Evolutionary conservation across 2,113 vertebrate species (phyloP).

Genomic region (Oreochromis spilurus): DNA sequence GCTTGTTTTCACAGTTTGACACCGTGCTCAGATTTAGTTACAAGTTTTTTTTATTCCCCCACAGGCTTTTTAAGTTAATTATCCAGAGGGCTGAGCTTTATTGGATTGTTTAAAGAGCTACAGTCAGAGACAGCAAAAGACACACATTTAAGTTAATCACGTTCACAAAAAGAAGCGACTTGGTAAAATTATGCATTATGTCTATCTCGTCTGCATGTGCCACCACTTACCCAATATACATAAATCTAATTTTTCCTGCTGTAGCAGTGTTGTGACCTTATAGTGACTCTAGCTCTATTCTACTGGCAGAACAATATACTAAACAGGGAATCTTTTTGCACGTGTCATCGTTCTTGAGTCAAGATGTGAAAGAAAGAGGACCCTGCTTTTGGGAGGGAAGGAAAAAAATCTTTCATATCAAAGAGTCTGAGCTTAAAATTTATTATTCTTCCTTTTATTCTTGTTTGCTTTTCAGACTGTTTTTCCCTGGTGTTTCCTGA

Average conservation of each 20-base stretch:
- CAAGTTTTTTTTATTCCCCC: conserved; percentile 50
- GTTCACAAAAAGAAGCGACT: conserved; percentile 24
- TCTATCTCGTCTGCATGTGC: conserved; percentile 26
- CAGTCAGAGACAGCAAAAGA: neutral
- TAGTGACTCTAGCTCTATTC: neutral
- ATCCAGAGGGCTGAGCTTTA: conserved; percentile 36
- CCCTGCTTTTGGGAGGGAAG: neutral
- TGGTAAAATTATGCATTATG: conserved; percentile 39
- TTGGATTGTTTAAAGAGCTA: conserved; percentile 37
- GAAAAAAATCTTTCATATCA: conserved; percentile 27
- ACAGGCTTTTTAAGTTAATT: conserved; percentile 58
- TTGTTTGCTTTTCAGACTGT: conserved; percentile 47
- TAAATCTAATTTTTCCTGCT: conserved; percentile 21
- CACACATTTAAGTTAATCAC: conserved; percentile 28
- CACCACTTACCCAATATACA: conserved; percentile 42
- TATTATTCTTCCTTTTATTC: conserved; percentile 54
- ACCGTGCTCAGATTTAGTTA: conserved; percentile 54
- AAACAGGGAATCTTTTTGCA: neutral
- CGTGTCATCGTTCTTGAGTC: neutral
- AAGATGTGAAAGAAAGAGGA: neutral
- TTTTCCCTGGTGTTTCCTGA: conserved; percentile 55
- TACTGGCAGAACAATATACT: conserved; percentile 2
- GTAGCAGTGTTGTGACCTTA: neutral
- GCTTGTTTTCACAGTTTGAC: conserved; percentile 63
- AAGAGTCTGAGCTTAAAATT: conserved; percentile 8